Evolutionary conservation across 2,797 vertebrate genomes (phyloP), one percentile per base, ranked within the genome.

Genomic region (Natrix natrix): DNA sequence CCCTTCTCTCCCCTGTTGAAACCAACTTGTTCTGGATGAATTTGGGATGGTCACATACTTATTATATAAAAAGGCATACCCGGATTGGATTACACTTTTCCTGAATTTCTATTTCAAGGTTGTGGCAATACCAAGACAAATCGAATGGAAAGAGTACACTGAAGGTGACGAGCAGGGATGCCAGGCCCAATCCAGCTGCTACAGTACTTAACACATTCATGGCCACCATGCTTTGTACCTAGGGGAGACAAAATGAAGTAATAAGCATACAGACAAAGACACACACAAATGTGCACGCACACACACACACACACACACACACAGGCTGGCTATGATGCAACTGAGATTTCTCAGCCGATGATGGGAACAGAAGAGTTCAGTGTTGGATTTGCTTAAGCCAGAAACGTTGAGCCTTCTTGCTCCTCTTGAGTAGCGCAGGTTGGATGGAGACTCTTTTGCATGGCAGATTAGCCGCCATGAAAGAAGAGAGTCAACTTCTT

Each of bases 181-280:
- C 32, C 26, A 78, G 16, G 66, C 66, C 66, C 66, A 54, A 10
- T 2, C 14, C 37, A 48, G 91, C 91, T n/a, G 37, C 52, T 43
- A 92, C 10, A 0, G 87, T 6, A 24, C 91, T 78, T 55, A 92
- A 56, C 28, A 89, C 63, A 57, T 92, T 92, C 91, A 89, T 89
- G 52, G 24, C 91, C 87, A 92, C 37, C 91, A 92, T 92, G 91
- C 87, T 66, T 92, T 92, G 74, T 37, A 92, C 91, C 91, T 89
- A 78, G 26, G 43, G 12, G 61, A 8, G 28, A 78, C 16, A 89
- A 89, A 83, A 5, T 24, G 24, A 83, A 83, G 5, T 4, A 83
- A 83, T 83, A 83, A 48, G 5, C 8, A 74, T 17, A 16, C 7
- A 17, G 2, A 3, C n/a, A 20, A 74, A 69, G n/a, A 8, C n/a